phyloP scores from a whole-genome alignment of 2,113 vertebrate genomes.

The Aegotheles bennettii region DNA sequence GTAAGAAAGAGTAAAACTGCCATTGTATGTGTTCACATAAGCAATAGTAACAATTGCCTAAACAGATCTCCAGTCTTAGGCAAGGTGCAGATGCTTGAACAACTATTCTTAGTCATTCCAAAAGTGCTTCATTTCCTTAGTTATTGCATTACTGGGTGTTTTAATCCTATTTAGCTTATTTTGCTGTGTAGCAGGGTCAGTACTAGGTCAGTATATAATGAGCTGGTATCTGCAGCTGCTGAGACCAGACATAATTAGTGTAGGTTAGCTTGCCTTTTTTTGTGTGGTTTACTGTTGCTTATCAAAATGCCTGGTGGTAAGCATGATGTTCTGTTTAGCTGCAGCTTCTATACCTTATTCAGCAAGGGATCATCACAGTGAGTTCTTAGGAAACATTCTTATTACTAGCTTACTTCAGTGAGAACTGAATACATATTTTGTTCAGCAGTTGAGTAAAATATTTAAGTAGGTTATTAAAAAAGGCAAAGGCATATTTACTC shows the following conservation, averaged over 20 bases:
- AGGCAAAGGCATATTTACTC: neutral
- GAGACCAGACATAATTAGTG: neutral
- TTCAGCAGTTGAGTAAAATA: neutral
- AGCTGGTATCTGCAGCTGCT: neutral
- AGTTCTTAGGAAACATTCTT: neutral
- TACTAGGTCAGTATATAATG: slow-evolving; percentile 5
- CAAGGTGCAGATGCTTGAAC: neutral
- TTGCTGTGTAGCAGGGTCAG: neutral
- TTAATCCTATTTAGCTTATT: neutral
- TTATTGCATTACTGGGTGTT: neutral
- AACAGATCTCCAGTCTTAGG: neutral
- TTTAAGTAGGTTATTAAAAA: neutral
- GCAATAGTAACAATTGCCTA: neutral
- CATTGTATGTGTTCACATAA: neutral
- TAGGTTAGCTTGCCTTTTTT: neutral
- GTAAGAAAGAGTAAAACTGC: neutral
- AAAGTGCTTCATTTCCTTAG: slow-evolving; percentile 3
- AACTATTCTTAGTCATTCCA: neutral
- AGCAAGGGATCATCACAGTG: neutral
- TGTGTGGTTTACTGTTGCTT: neutral
- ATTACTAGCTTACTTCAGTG: neutral
- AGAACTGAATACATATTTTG: neutral
- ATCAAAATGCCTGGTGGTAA: neutral
- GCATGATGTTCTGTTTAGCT: neutral
- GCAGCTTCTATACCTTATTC: neutral